phyloP scores from a whole-genome alignment of 2,113 vertebrate genomes.

The Lipophrys pholis region DNA sequence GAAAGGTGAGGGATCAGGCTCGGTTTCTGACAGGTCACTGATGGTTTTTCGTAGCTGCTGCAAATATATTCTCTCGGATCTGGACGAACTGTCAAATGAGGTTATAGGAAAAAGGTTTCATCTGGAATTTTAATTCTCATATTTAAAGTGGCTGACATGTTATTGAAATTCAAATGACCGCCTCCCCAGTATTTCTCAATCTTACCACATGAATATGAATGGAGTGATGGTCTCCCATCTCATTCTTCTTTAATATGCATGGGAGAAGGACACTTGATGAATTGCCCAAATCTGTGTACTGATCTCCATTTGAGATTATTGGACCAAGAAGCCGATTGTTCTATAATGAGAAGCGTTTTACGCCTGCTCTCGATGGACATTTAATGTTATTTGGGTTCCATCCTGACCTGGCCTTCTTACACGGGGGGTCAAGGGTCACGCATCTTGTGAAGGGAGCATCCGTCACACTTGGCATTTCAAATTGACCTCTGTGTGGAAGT shows the following conservation, averaged over 20 bases:
- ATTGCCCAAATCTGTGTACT: constrained; percentile 68
- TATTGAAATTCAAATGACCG: constrained; percentile 78
- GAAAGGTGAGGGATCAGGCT: constrained; percentile 55
- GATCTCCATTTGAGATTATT: constrained; percentile 65
- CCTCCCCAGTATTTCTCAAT: constrained; percentile 61
- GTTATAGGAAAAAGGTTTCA: constrained; percentile 62
- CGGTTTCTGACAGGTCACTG: constrained; percentile 65
- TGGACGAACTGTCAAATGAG: constrained; percentile 62
- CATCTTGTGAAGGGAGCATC: constrained; percentile 64
- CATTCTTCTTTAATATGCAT: constrained; percentile 71
- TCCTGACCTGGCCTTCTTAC: constrained; percentile 60
- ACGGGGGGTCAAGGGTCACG: constrained; percentile 64
- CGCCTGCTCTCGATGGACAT: constrained; percentile 48
- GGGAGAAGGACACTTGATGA: constrained; percentile 68
- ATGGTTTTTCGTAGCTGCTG: constrained; percentile 44
- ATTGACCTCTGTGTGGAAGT: constrained; percentile 62
- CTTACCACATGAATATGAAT: constrained; percentile 77
- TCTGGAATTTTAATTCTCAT: constrained; percentile 61
- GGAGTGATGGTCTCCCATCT: constrained; percentile 46
- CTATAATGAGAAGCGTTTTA: constrained; percentile 71
- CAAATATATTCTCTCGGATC: constrained; percentile 65
- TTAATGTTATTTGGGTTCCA: constrained; percentile 61
- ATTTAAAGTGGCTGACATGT: constrained; percentile 52
- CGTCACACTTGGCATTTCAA: constrained; percentile 74
- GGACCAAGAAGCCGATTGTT: constrained; percentile 72